Conservation (phyloP, 2,888 invertebrate species). For the Pristionchus exspectatus region DNA sequence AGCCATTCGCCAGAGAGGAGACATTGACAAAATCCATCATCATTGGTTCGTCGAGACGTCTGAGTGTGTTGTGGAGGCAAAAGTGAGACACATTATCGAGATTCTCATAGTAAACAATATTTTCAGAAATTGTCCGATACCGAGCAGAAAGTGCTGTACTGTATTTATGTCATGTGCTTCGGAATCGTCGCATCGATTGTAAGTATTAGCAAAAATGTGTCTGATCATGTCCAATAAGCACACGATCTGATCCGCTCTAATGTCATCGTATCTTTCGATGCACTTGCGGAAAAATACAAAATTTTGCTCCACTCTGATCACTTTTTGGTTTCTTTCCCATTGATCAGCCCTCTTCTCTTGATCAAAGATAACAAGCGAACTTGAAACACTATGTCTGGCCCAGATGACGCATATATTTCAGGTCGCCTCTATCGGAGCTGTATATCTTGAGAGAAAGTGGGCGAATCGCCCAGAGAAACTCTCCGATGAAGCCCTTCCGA, state of each 20-base stretch:
- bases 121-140: background rate
- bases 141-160: background rate
- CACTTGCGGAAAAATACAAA: too few relatives aligned
- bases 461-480: background rate
- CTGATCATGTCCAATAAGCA: too few relatives aligned
- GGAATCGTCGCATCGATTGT: background rate
- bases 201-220: background rate
- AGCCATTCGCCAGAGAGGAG: background rate
- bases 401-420: background rate
- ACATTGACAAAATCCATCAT: background rate
- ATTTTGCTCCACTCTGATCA: too few relatives aligned
- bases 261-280: too few relatives aligned
- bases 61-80: background rate
- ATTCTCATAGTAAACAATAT: background rate
- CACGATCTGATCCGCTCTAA: too few relatives aligned
- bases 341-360: background rate
- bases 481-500: background rate
- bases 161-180: background rate
- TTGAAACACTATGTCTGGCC: too few relatives aligned
- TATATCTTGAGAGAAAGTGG: background rate
- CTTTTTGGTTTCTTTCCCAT: too few relatives aligned
- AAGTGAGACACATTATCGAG: background rate
- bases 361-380: too few relatives aligned
- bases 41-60: slow-evolving; percentile 31
- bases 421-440: background rate